Conservation (phyloP, 2,113 vertebrate genomes). For the Microcebus jonahi region DNA sequence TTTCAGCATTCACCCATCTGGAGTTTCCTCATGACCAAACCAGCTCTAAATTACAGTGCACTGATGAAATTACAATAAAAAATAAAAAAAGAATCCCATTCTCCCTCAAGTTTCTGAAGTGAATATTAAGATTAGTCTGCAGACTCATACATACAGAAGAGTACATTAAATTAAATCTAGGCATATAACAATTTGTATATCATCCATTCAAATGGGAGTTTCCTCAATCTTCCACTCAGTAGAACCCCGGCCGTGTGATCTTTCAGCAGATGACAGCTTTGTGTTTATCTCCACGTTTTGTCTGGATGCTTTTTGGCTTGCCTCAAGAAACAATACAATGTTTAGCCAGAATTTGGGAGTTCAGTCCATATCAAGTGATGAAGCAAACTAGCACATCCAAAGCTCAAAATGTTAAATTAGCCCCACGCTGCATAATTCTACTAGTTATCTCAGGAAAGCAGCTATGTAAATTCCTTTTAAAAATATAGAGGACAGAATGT, state of each 20-base stretch:
- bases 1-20: slow-evolving; percentile 53
- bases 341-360: background rate
- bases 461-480: background rate
- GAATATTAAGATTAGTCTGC: background rate
- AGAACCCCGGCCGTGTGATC: accelerated
- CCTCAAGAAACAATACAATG: too few species aligned
- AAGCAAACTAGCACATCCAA: background rate
- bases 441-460: background rate
- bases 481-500: background rate
- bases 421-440: background rate
- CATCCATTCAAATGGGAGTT: background rate
- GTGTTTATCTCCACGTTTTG: background rate
- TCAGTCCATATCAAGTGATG: background rate
- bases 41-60: background rate
- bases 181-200: background rate
- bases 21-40: slow-evolving; percentile 7
- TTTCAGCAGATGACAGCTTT: too few species aligned
- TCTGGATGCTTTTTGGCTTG: background rate
- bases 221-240: accelerated
- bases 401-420: background rate
- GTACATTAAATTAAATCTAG: background rate
- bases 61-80: background rate
- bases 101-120: background rate
- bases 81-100: background rate
- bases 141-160: background rate